Base-by-base conservation (phyloP, 2,797 vertebrate genomes). In the Rhynchonycteris naso region DNA sequence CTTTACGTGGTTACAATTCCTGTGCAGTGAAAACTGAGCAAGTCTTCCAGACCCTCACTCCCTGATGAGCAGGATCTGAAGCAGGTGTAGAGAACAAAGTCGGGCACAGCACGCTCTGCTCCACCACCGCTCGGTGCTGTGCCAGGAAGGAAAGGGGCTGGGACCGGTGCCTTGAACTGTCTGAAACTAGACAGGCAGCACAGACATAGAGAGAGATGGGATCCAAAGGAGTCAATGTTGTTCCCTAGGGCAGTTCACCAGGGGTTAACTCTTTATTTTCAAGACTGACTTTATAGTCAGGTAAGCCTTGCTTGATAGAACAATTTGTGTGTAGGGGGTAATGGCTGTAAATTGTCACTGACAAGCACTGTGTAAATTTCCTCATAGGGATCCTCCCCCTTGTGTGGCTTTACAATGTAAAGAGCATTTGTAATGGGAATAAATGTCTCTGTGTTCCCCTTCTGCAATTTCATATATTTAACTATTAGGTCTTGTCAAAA, bases 41-140 rank as follows among this genome's bases (percentile, higher is more conserved):
- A 5, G 33, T 71, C 35, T n/a, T 30, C 16, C 19, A 26, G 81
- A 8, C n/a, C 22, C 43, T 82, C 61, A 35, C 4, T 50, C 26
- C 8, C 19, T 28, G 33, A 12, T 0, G 4, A 16, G 54, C 56
- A 72, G 65, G 16, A 35, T 61, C 2, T 56, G 63, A 66, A 87
- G 61, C 14, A 35, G 78, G 24, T 0, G 0, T 4, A 33, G 38
- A 5, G 82, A 59, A 43, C 7, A 9, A 50, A 72, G 66, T 0
- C 2, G 5, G 24, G 52, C 3, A 6, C 5, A 1, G 5, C 0
- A 2, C 11, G 2, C 1, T 28, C 35, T 1, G 16, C 5, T 15
- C 21, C 1, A 2, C 16, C 50, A 7, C 22, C 15, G 28, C 30
- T 8, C 2, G 63, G 68, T 0, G 2, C 33, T 15, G 13, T 11